Base-by-base conservation (phyloP, 2,113 vertebrate genomes). In the Donacobius atricapilla region DNA sequence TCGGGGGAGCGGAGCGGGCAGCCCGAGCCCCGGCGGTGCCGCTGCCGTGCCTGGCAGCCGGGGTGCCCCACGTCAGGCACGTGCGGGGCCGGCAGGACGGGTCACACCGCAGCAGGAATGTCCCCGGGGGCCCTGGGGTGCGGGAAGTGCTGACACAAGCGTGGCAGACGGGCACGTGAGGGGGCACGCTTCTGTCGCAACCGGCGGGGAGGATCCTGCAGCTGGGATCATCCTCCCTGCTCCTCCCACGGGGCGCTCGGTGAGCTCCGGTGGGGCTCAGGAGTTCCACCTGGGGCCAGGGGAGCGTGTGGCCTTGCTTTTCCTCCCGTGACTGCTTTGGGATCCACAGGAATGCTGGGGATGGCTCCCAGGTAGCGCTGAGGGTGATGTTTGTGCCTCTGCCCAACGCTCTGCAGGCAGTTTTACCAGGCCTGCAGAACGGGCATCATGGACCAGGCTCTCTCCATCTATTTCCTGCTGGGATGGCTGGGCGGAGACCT, bases 401-500 rank as follows among this genome's bases (percentile, higher is more conserved):
- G 40, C 65, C 45, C 8, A 5, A 27, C 30, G 28, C 17, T 63
- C 58, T 76, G 21, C 97, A 99, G 99, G 66, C 99, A 99, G 87
- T 99, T 98, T 91, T 97, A 98, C 97, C 98, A 98, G 57, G 99
- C 99, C 15, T 99, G 98, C 87, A 98, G 96, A 91, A 98, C 94
- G 0, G 99, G 99, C 64, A 99, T 99, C 75, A 99, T 99, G 99
- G 99, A 99, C 97, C 97, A 95, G 24, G 99, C 99, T 6, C 94
- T 99, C 40, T 99, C 99, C 9, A 93, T 99, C 47, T 99, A 99
- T 98, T 99, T 99, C 95, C 97, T 99, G 64, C 93, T 99, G 92
- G 98, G 99, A 63, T 99, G 99, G 99, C 96, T 99, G 23, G 98
- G 97, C 0, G 99, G 99, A 8, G 99, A 99, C 94, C 98, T 98